Base-by-base conservation (phyloP, 2,113 vertebrate species). In the Apus apus region DNA sequence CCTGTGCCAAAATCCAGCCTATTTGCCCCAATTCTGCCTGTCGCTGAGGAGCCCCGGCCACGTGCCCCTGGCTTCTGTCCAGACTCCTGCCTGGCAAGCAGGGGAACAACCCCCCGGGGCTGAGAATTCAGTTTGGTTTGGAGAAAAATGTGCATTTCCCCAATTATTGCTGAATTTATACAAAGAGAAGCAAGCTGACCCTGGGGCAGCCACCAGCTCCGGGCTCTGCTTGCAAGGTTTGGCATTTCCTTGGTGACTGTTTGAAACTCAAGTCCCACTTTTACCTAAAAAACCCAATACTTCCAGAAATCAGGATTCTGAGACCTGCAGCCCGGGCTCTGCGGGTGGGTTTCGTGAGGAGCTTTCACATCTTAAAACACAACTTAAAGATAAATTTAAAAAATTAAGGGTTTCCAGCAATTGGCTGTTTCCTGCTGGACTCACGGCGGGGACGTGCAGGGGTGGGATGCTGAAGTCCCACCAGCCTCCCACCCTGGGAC, bases 381-480 rank as follows among this genome's bases (percentile, higher is more conserved):
- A 30, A 8, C 32, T 62, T 56, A 72, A 45, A 11, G n/a, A n/a
- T n/a, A n/a, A n/a, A n/a, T n/a, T n/a, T n/a, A n/a, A n/a, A n/a
- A n/a, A n/a, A n/a, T n/a, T n/a, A 8, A 3, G 9, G 10, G 4
- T 65, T 62, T 36, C 36, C 68, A 73, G 22, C 36, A 17, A 6
- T 12, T 48, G 15, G 50, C 20, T 65, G 45, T 77, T 16, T 6
- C 43, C 38, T 18, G 4, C 1, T 5, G 3, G 56, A 9, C 30
- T 60, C 34, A 5, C 26, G 0, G 0, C 4, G 58, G 21, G 67
- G 4, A 5, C 1, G 3, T 8, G 1, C 2, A 8, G n/a, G 8
- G 38, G 15, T 20, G 6, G 5, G 78, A 15, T 6, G 21, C 46
- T 14, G 32, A 9, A 9, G 4, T 21, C 30, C 21, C 23, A 15